Evolutionary conservation across 2,113 vertebrate species (phyloP), one percentile per base, ranked within the genome.

Genomic region (Illadopsis cleaveri): DNA sequence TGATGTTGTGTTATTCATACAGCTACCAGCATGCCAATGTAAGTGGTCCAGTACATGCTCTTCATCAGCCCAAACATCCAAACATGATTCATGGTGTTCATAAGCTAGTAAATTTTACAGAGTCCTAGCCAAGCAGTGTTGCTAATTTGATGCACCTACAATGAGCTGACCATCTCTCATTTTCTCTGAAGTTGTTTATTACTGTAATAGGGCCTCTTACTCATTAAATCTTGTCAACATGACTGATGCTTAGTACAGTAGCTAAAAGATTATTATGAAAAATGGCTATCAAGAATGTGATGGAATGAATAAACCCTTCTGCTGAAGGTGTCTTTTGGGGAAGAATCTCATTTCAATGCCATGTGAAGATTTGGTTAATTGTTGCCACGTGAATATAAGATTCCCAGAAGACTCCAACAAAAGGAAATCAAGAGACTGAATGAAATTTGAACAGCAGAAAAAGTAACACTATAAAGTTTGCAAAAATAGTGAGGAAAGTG

Each of bases 141-240:
- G 64, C 21, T 87, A 73, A 82, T 64, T 69, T 35, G 27, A 60
- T 81, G n/a, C 21, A 58, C 38, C 58, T 64, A 31, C 80, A 83
- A 94, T 37, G 68, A 83, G 38, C 24, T 60, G 64, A 47, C 58
- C 73, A 77, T 72, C 64, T 60, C 69, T 73, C 79, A 88, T 65
- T 75, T 73, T 78, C 54, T 82, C 75, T 78, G 65, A 89, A 62
- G 57, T 37, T 89, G 66, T 75, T 93, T 86, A 94, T 94, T 71
- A 54, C 58, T 83, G 62, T 72, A 86, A 80, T n/a, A 86, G 50
- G 27, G 53, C 44, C 31, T 78, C 53, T 87, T 54, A 45, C n/a
- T 60, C 66, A 61, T 91, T 84, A 73, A 84, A 87, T 75, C 40
- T 47, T 77, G 61, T 69, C 31, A 82, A 30, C 42, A 56, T 66